Evolutionary conservation across 2,888 invertebrate species (phyloP), one percentile per base, ranked within the genome.

Genomic region (Spialia ferax): DNA sequence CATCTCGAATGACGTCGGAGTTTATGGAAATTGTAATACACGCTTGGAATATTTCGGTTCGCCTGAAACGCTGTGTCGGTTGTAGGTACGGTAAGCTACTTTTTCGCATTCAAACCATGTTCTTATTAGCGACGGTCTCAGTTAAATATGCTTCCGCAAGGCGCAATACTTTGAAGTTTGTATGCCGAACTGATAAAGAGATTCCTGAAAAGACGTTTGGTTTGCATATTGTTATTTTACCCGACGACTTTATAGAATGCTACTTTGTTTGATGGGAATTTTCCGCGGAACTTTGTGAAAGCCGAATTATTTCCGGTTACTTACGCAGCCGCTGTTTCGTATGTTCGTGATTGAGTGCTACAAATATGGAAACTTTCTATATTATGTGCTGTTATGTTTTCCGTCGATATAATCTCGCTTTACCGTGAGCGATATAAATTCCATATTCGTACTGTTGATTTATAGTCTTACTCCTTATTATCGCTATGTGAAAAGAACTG

Each of bases 21-120:
- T 88, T 90, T 90, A 90, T 91, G 92, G 88, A 90, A 89, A 91
- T 89, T 85, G 75, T 84, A 82, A 86, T 82, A 91, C 89, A 87
- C 84, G 87, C 71, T 75, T 75, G 74, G 90, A 89, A 92, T 91
- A 89, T 87, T 88, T 88, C 80, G 79, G 80, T 79, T 79, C 78
- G 77, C 75, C 78, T 77, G 79, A 80, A 84, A 78, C 73, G 72
- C 64, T 57, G 54, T 69, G 70, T 69, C 72, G 79, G 63, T 81
- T 83, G 80, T 42, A 82, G 79, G 23, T 42, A 82, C 79, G 23
- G 32, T 48, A 78, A 79, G 78, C 32, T 42, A 82, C 82, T 80
- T 85, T 80, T 83, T 82, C 78, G 82, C 78, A 88, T 89, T 88
- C 86, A 84, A 73, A 70, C 71, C 80, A 73, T 81, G 87, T 80